Percentiles rank a stretch among this genome's conserved stretches.
Conservation (phyloP, 2,797 vertebrate genomes). For the Antrozous pallidus region DNA sequence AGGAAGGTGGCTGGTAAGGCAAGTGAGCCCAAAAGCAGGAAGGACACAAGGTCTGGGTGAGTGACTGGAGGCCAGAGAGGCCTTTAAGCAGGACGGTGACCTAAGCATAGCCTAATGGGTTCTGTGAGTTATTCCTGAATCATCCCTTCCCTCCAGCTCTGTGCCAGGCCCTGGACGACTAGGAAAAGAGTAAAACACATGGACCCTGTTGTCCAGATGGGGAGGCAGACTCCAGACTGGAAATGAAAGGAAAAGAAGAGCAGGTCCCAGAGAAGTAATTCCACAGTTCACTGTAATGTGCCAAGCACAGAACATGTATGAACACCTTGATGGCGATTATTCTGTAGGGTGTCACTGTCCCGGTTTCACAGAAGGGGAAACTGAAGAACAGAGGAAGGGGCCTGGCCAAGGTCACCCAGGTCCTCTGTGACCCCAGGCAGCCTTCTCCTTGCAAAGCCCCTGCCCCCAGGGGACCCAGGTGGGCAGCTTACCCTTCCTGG, state of each 20-base stretch:
- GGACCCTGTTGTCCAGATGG: too few relatives aligned
- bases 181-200: neutral
- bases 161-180: neutral
- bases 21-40: neutral
- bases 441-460: neutral
- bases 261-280: neutral
- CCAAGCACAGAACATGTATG: rapidly evolving
- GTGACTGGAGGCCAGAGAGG: neutral
- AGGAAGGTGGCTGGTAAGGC: neutral
- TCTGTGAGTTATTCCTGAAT: neutral
- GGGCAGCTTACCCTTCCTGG: constrained; percentile 84
- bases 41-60: neutral
- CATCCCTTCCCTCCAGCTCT: rapidly evolving
- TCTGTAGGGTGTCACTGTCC: rapidly evolving
- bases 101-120: neutral
- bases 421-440: too few relatives aligned
- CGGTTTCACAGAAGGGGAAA: neutral
- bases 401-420: neutral
- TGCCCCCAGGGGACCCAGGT: neutral
- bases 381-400: neutral
- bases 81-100: neutral
- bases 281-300: neutral
- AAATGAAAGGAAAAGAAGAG: neutral
- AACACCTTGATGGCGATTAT: neutral
- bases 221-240: neutral